Evolutionary conservation across 2,797 vertebrate genomes (phyloP).

Genomic region (Neoniphon sammara): DNA sequence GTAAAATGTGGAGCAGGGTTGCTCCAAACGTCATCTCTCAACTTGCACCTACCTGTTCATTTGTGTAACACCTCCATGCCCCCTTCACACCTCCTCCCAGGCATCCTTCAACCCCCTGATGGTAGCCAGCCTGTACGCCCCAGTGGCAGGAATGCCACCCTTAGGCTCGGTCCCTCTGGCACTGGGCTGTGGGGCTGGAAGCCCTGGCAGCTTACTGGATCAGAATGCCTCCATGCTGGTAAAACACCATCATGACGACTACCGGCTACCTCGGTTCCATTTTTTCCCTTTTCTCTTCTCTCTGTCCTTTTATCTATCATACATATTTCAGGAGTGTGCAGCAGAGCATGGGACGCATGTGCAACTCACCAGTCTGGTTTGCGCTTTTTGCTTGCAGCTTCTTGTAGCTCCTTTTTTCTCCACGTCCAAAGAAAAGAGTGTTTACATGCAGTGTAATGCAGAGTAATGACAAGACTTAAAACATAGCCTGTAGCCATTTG

Average conservation of each 20-base stretch:
- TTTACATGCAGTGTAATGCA: not conserved
- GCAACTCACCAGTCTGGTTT: slow-evolving; percentile 62
- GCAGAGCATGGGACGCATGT: slow-evolving; percentile 89
- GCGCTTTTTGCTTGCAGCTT: slow-evolving; percentile 60
- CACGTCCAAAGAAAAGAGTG: not conserved
- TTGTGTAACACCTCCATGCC: slow-evolving; percentile 40
- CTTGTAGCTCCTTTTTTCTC: slow-evolving; percentile 6
- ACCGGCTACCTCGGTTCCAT: slow-evolving; percentile 55
- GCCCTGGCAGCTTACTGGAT: slow-evolving; percentile 88
- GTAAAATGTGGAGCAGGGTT: slow-evolving; percentile 20
- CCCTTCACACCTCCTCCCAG: slow-evolving; percentile 79
- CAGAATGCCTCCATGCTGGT: slow-evolving; percentile 92
- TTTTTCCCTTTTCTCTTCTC: slow-evolving; percentile 80
- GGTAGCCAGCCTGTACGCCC: slow-evolving; percentile 92
- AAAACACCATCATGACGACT: slow-evolving; percentile 74
- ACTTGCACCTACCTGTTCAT: slow-evolving; percentile 14
- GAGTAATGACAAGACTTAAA: not conserved
- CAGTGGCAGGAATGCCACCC: slow-evolving; percentile 89
- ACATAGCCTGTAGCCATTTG: not conserved
- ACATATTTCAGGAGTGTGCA: slow-evolving; percentile 78
- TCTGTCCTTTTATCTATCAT: slow-evolving; percentile 75
- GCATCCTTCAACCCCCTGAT: slow-evolving; percentile 93
- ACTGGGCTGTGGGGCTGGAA: slow-evolving; percentile 89
- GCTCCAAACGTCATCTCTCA: slow-evolving; percentile 24
- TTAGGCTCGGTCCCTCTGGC: slow-evolving; percentile 90